phyloP scores from a whole-genome alignment of 2,797 vertebrate species.

The Enoplosus armatus region DNA sequence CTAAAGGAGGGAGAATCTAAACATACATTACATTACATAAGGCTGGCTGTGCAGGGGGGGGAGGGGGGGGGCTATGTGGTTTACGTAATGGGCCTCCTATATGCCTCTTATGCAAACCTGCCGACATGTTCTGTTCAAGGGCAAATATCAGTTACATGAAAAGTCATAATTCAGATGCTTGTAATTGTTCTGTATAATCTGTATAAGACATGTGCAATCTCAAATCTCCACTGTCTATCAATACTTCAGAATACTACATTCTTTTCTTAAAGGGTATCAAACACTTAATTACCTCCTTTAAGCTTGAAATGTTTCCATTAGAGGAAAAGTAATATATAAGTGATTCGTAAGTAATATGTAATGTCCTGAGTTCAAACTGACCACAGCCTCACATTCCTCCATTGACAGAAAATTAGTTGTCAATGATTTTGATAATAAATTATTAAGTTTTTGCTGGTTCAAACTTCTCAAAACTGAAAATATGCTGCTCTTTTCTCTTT shows the following conservation, averaged over 20 bases:
- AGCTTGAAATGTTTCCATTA: background rate
- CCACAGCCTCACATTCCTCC: too few species aligned
- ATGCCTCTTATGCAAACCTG: conserved; percentile 1
- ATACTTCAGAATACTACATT: background rate
- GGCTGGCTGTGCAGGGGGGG: too few species aligned
- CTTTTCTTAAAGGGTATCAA: background rate
- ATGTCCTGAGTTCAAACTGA: background rate
- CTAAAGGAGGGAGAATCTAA: background rate
- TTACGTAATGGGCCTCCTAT: background rate
- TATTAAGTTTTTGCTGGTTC: background rate
- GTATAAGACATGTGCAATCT: background rate
- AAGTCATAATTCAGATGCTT: background rate
- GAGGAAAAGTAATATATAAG: background rate
- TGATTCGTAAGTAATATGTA: background rate
- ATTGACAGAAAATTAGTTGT: background rate
- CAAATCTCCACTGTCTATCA: background rate
- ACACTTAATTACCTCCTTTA: background rate
- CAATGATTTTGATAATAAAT: too few species aligned
- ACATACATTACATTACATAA: background rate
- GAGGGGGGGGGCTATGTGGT: background rate
- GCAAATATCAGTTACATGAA: background rate
- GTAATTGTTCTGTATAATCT: background rate
- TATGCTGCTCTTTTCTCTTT: background rate
- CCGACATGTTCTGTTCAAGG: background rate
- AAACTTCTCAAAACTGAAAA: background rate